These are phyloP conservation scores for Yponomeuta plumbellus DNA, from an alignment of 2,888 invertebrate species.

Conservation along the genomic window DNA sequence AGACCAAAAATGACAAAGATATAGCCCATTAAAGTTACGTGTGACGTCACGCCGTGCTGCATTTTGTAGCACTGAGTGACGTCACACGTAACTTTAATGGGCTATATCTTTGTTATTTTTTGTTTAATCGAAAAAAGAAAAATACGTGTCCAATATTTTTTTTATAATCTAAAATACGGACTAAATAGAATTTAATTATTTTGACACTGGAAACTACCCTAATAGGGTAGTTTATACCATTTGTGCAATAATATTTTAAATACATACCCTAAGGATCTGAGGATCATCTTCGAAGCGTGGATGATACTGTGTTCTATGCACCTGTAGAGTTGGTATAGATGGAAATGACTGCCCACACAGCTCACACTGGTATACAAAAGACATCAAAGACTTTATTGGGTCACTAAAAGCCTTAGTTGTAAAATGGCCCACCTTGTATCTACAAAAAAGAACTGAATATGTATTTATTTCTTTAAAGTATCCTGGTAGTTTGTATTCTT, in stretches of 20 bases:
- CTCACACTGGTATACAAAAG: constrained; percentile 64
- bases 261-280: not conserved
- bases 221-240: too few species aligned
- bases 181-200: too few species aligned
- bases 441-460: constrained; percentile 30
- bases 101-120: too few species aligned
- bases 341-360: constrained; percentile 53
- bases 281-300: constrained; percentile 36
- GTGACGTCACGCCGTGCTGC: too few species aligned
- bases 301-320: constrained; percentile 54
- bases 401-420: constrained; percentile 46
- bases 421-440: constrained; percentile 64
- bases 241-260: not conserved
- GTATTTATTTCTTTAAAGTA: constrained; percentile 6
- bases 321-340: constrained; percentile 43
- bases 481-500: not conserved
- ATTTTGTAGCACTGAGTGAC: too few species aligned
- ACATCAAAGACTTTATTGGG: constrained; percentile 33
- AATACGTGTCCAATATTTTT: too few species aligned
- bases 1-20: too few species aligned
- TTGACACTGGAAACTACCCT: too few species aligned
- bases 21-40: too few species aligned
- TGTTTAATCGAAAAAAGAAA: too few species aligned
- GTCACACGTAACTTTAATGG: too few species aligned
- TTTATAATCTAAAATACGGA: too few species aligned